Evolutionary conservation across 2,113 vertebrate genomes (phyloP).

Genomic region (Pseudorhombus dupliciocellatus): DNA sequence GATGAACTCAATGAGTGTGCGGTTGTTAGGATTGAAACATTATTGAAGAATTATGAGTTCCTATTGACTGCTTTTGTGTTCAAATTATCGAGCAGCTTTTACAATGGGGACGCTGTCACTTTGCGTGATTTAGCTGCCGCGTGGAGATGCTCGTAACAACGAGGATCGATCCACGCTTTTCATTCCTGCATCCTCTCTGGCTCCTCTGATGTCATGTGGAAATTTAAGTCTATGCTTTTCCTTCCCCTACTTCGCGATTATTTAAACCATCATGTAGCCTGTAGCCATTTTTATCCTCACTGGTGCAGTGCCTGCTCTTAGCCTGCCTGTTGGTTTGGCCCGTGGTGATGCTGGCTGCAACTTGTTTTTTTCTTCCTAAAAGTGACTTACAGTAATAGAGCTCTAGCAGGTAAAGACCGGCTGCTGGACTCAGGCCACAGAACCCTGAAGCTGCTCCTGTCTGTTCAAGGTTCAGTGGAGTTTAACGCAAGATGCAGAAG

Average conservation of each 20-base stretch:
- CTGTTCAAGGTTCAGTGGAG: too few relatives aligned
- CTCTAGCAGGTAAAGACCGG: too few relatives aligned
- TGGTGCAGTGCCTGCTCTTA: neutral
- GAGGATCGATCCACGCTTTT: neutral
- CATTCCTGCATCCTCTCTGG: neutral
- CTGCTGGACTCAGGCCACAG: too few relatives aligned
- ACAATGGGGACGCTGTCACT: neutral
- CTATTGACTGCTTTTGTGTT: neutral
- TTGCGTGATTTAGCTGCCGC: constrained; percentile 14
- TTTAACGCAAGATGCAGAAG: too few relatives aligned
- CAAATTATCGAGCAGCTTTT: neutral
- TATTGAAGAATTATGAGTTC: constrained; percentile 5
- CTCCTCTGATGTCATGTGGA: neutral
- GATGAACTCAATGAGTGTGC: neutral
- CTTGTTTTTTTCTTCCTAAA: too few relatives aligned
- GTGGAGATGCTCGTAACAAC: neutral
- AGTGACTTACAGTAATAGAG: too few relatives aligned
- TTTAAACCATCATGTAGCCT: neutral
- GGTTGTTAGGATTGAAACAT: constrained; percentile 4
- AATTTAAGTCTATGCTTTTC: neutral
- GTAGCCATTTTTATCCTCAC: neutral
- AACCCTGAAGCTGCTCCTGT: too few relatives aligned
- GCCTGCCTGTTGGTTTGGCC: neutral
- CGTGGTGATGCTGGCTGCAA: neutral
- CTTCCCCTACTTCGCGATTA: neutral